Evolutionary conservation across 2,797 vertebrate genomes (phyloP), one percentile per base, ranked within the genome.

Genomic region (Morus bassanus): DNA sequence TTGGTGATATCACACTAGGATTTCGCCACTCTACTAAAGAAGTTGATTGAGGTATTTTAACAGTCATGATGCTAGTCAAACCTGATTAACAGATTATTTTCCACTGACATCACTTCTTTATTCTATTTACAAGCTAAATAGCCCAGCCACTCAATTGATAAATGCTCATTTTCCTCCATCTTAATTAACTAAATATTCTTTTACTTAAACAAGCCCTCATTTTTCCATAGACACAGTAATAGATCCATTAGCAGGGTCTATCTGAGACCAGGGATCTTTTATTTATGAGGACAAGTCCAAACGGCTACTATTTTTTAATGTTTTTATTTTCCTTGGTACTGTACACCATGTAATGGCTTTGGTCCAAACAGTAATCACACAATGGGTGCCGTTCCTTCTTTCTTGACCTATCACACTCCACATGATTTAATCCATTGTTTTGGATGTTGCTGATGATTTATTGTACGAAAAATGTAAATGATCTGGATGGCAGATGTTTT

Each of bases 401-500:
- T 95, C 95, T 61, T 98, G 98, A 98, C 98, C 98, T 98, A 97
- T 97, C 95, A 95, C 94, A 97, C 98, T 97, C 75, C 97, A 95
- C 94, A 96, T 98, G 98, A 98, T 98, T 98, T 98, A 98, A 98
- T 97, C 97, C 97, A 95, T 94, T 98, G 98, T 98, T 98, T 97
- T 81, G 98, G 97, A 98, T 97, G 97, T 97, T 98, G 98, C 98
- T 97, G 97, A 97, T 99, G 98, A 99, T 99, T 99, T 99, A 99
- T 99, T 98, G 98, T 97, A 98, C 70, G 93, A 99, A 98, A 98
- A 98, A 98, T 98, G 98, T 98, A 99, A 99, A 99, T 99, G 98
- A 99, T 99, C 98, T 98, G 98, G 98, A 98, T 98, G 99, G 99
- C 99, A 99, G 99, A 99, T 99, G 99, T 99, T 99, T 99, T 99